Evolutionary conservation across 2,797 vertebrate genomes (phyloP).

Genomic region (Myotis myotis): DNA sequence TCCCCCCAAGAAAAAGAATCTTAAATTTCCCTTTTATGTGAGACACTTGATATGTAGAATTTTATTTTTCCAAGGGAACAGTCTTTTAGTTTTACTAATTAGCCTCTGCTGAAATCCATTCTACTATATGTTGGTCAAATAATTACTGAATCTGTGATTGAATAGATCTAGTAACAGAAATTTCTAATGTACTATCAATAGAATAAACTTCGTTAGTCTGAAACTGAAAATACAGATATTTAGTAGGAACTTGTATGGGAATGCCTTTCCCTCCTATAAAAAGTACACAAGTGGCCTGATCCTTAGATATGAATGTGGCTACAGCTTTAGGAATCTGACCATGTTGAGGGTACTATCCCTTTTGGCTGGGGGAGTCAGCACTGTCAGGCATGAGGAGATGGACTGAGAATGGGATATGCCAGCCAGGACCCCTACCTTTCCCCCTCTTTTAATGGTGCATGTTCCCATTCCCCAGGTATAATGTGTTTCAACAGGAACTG

Average conservation of each 20-base stretch:
- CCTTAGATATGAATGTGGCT: no score
- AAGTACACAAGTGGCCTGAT: neutral
- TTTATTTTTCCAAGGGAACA: neutral
- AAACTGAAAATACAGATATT: neutral
- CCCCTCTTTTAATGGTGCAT: neutral
- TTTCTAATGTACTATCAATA: neutral
- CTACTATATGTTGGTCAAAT: neutral
- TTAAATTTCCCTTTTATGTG: neutral
- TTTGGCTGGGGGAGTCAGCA: neutral
- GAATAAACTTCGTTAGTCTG: neutral
- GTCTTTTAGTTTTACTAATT: neutral
- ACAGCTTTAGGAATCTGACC: neutral
- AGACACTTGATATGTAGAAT: neutral
- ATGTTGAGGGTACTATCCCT: accelerated
- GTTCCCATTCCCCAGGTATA: neutral
- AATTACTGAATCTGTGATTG: neutral
- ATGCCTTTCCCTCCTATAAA: neutral
- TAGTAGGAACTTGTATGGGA: neutral
- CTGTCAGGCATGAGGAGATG: neutral
- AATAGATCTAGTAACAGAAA: neutral
- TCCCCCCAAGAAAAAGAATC: neutral
- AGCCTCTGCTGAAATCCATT: neutral
- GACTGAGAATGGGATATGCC: neutral
- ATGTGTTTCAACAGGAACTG: neutral
- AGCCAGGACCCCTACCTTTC: neutral